phyloP scores from a whole-genome alignment of 2,797 vertebrate genomes.

The Spea hammondii region DNA sequence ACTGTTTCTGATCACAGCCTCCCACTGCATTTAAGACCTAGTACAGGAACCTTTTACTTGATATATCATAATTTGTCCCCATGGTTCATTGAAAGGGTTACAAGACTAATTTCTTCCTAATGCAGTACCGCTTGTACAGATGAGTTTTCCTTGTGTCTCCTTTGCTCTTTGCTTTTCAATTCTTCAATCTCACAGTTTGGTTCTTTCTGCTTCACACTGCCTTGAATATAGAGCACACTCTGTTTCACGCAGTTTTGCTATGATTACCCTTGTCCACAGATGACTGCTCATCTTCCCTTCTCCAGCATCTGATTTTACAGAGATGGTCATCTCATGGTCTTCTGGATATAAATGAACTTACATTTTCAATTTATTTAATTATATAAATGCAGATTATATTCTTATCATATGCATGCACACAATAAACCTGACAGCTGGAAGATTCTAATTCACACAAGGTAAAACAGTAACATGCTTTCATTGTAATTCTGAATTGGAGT shows the following conservation, averaged over 20 bases:
- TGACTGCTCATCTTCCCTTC: conserved; percentile 48
- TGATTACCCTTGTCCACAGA: conserved; percentile 51
- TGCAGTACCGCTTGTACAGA: conserved; percentile 23
- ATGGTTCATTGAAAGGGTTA: conserved; percentile 5
- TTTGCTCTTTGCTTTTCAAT: conserved; percentile 46
- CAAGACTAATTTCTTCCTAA: conserved; percentile 6
- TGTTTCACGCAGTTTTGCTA: conserved; percentile 53
- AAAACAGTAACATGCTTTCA: too few species aligned
- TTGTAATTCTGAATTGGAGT: too few species aligned
- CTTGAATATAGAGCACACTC: conserved; percentile 48
- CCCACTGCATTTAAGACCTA: neutral
- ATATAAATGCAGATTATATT: neutral
- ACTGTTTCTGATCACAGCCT: neutral
- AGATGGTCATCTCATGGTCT: conserved; percentile 36
- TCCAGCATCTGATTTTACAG: conserved; percentile 44
- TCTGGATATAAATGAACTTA: conserved; percentile 39
- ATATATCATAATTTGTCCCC: conserved; percentile 7
- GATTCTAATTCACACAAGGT: too few species aligned
- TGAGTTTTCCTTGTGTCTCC: conserved; percentile 34
- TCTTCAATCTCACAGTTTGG: conserved; percentile 45
- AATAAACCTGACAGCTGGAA: too few species aligned
- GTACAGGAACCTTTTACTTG: neutral
- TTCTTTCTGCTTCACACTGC: conserved; percentile 50
- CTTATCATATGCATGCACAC: neutral
- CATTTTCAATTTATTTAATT: conserved; percentile 30